phyloP scores from a whole-genome alignment of 2,113 vertebrate species.

The Octodon degus region DNA sequence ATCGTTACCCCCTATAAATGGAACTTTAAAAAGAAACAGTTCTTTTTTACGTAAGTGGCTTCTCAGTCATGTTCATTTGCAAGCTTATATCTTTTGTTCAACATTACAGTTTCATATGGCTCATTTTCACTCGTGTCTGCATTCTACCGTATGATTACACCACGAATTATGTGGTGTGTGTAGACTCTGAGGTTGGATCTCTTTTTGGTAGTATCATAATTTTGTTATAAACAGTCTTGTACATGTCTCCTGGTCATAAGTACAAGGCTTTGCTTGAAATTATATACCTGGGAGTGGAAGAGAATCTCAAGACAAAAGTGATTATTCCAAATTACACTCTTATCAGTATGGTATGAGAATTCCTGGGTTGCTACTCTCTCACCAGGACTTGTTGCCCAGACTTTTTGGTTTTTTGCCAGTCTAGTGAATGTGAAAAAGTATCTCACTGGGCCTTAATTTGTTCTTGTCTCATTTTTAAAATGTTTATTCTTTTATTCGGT shows the following conservation, averaged over 20 bases:
- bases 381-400: background rate
- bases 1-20: background rate
- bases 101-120: background rate
- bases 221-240: constrained; percentile 60
- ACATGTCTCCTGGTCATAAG: constrained; percentile 50
- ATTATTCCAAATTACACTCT: constrained; percentile 60
- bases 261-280: constrained; percentile 67
- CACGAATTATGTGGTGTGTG: constrained; percentile 34
- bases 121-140: constrained; percentile 19
- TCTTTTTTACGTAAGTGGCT: background rate
- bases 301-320: constrained; percentile 57
- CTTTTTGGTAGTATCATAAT: constrained; percentile 41
- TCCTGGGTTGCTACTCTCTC: background rate
- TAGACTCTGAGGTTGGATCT: constrained; percentile 16
- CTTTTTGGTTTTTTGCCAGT: background rate
- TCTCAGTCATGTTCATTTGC: background rate
- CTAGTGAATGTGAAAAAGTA: background rate
- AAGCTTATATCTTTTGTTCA: background rate
- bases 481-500: too few species aligned
- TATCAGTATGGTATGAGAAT: constrained; percentile 15
- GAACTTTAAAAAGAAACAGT: background rate
- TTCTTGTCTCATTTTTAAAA: background rate
- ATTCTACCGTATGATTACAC: background rate
- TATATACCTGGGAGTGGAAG: constrained; percentile 57
- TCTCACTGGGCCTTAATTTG: background rate